Conservation (phyloP, 2,888 invertebrate species). For the Molanna angustata region DNA sequence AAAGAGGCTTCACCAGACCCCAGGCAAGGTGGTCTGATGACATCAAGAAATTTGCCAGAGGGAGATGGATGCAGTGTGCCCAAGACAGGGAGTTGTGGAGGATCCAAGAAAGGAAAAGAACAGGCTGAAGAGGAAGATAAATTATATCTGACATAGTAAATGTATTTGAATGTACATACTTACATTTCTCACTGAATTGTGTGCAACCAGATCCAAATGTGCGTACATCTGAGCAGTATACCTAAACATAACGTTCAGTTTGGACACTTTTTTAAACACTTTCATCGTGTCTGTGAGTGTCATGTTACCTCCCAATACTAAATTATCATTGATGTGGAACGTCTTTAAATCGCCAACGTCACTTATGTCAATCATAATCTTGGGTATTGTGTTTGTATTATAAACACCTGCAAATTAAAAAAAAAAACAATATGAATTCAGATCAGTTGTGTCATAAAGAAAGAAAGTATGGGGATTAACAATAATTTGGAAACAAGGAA, state of each 20-base stretch:
- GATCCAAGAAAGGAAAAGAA: no score
- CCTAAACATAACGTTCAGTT: conserved; percentile 50
- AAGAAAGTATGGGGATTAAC: no score
- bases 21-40: no score
- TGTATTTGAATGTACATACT: conserved; percentile 37
- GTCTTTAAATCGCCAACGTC: conserved; percentile 53
- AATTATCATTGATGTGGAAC: conserved; percentile 39
- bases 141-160: no score
- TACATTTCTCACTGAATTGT: conserved; percentile 70
- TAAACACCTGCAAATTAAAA: conserved; percentile 46
- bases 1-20: no score
- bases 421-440: background rate
- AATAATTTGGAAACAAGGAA: no score
- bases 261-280: conserved; percentile 43
- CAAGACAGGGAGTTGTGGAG: no score
- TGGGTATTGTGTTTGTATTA: conserved; percentile 44
- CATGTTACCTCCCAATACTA: conserved; percentile 59
- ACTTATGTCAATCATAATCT: conserved; percentile 60
- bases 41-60: no score
- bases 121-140: no score
- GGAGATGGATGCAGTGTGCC: no score
- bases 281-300: conserved; percentile 56
- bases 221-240: conserved; percentile 58
- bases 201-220: conserved; percentile 69
- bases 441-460: no score